Percentiles rank a stretch among this genome's conserved stretches.
Evolutionary conservation across 2,797 vertebrate species (phyloP).

Genomic region (Neoniphon sammara): DNA sequence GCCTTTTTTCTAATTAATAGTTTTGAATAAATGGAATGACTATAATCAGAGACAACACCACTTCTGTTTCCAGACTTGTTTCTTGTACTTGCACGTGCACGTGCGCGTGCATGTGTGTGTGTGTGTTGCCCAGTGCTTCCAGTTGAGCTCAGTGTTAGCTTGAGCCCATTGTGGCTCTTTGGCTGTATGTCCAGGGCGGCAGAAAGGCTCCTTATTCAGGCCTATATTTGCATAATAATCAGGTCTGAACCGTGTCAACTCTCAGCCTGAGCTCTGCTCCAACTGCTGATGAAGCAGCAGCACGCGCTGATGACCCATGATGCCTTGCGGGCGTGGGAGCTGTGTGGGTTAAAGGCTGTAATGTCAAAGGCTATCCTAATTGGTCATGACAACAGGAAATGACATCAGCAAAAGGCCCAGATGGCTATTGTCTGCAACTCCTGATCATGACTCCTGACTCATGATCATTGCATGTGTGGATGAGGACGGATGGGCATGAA

Average conservation of each 20-base stretch:
- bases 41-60: conserved; percentile 45
- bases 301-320: conserved; percentile 70
- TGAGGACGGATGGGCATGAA: not conserved
- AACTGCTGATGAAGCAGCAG: conserved; percentile 69
- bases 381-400: conserved; percentile 75
- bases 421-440: conserved; percentile 35
- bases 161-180: conserved; percentile 60
- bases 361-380: conserved; percentile 54
- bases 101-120: not conserved
- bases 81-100: conserved; percentile 7
- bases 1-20: too few species aligned
- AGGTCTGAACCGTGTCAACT: conserved; percentile 72
- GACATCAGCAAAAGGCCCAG: conserved; percentile 57
- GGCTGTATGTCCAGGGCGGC: conserved; percentile 56
- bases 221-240: conserved; percentile 79
- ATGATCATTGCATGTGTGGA: conserved; percentile 23
- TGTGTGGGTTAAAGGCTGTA: conserved; percentile 58
- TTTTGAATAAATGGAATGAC: conserved; percentile 38
- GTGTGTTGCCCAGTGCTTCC: conserved; percentile 53
- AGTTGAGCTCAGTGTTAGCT: conserved; percentile 58
- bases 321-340: conserved; percentile 73
- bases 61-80: conserved; percentile 42
- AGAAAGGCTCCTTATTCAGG: conserved; percentile 71
- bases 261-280: conserved; percentile 53
- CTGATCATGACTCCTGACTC: conserved; percentile 9